A percentile compares a stretch with the other conserved stretches of the same genome.
These are phyloP conservation scores for Ptilonorhynchus violaceus DNA, from an alignment of 2,113 vertebrate genomes.

Conservation along the genomic window DNA sequence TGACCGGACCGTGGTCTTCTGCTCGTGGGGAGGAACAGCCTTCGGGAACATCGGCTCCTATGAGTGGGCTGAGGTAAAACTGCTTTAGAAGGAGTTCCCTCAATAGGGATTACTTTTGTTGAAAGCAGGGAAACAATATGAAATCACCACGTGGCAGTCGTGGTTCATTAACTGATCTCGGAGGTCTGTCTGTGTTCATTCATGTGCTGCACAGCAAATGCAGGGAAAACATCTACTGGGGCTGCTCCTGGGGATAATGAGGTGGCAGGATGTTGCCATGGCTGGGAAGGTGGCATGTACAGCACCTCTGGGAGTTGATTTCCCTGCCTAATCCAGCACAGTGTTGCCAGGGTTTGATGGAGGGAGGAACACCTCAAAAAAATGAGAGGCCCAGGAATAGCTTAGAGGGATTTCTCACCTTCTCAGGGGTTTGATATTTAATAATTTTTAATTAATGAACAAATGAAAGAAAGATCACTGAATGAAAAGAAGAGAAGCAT, in stretches of 20 bases:
- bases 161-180: background rate
- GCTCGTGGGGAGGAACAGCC: conserved; percentile 86
- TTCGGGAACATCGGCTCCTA: conserved; percentile 89
- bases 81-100: background rate
- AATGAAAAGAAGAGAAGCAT: background rate
- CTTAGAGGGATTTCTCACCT: background rate
- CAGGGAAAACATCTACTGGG: background rate
- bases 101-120: background rate
- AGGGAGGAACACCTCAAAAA: background rate
- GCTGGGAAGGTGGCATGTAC: background rate
- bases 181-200: background rate
- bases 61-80: conserved; percentile 92
- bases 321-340: background rate
- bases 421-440: background rate
- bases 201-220: background rate
- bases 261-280: background rate
- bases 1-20: conserved; percentile 85
- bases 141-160: accelerated
- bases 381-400: background rate
- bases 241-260: background rate
- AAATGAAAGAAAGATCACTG: too few relatives aligned
- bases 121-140: accelerated
- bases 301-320: background rate
- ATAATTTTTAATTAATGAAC: background rate
- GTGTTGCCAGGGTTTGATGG: background rate